phyloP scores from a whole-genome alignment of 2,113 vertebrate genomes.

The Montifringilla adamsi region DNA sequence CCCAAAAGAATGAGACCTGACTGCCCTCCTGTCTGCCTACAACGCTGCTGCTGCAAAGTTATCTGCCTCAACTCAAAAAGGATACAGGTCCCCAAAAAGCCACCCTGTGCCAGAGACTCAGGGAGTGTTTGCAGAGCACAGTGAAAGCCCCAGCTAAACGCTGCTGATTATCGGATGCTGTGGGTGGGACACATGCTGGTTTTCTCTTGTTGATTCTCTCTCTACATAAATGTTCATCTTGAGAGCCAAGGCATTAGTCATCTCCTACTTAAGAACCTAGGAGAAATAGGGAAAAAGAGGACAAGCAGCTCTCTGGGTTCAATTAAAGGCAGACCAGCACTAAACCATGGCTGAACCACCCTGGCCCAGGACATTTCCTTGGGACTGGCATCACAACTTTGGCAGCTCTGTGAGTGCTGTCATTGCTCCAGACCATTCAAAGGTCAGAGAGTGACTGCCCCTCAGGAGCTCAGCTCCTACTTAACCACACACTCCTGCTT shows the following conservation, averaged over 20 bases:
- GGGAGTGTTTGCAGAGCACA: not conserved
- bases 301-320: not conserved
- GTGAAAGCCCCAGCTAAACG: not conserved
- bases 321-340: not conserved
- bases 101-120: not conserved
- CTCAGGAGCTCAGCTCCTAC: not conserved
- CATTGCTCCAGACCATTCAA: accelerated
- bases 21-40: not conserved
- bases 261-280: not conserved
- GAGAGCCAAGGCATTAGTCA: conserved; percentile 52
- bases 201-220: conserved; percentile 46
- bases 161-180: conserved; percentile 6
- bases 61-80: not conserved
- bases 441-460: accelerated
- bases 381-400: not conserved
- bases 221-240: conserved; percentile 41
- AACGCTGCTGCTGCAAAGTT: not conserved
- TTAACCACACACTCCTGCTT: accelerated
- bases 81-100: not conserved
- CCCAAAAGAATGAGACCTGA: not conserved
- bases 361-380: not conserved
- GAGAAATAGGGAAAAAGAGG: not conserved
- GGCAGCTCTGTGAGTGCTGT: not conserved
- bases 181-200: conserved; percentile 41
- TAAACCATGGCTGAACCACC: not conserved